Percentiles rank a stretch among this genome's conserved stretches.
Evolutionary conservation across 2,113 vertebrate genomes (phyloP).

Genomic region (Hippocampus barbouri): DNA sequence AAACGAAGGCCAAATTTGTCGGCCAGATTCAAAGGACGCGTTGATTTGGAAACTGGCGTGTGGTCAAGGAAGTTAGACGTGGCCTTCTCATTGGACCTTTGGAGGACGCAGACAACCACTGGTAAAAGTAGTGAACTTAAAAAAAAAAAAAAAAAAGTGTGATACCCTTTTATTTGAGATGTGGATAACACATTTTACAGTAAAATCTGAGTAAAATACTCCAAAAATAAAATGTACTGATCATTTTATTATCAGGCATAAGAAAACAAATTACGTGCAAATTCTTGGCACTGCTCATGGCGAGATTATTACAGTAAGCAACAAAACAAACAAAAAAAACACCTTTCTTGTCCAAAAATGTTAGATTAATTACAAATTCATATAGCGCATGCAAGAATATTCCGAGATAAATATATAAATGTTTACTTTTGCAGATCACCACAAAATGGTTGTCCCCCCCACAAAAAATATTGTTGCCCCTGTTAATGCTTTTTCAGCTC

Average conservation of each 20-base stretch:
- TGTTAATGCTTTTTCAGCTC: neutral
- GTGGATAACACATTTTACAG: neutral
- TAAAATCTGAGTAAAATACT: neutral
- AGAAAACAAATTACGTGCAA: neutral
- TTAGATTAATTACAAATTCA: slow-evolving; percentile 42
- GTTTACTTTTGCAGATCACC: neutral
- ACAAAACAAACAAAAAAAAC: slow-evolving; percentile 9
- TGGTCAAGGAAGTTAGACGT: too few relatives aligned
- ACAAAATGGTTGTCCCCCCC: neutral
- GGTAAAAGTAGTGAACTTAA: too few relatives aligned
- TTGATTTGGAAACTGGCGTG: too few relatives aligned
- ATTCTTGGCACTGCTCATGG: slow-evolving; percentile 34
- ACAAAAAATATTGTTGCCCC: neutral
- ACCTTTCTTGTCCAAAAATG: neutral
- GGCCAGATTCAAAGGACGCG: too few relatives aligned
- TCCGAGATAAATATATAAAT: slow-evolving; percentile 9
- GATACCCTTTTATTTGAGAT: neutral
- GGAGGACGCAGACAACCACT: too few relatives aligned
- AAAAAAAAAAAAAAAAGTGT: too few relatives aligned
- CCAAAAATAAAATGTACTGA: slow-evolving; percentile 1
- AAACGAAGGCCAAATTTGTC: too few relatives aligned
- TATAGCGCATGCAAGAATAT: slow-evolving; percentile 44
- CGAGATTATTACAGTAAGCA: slow-evolving; percentile 27
- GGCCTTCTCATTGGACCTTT: too few relatives aligned
- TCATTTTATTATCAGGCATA: slow-evolving; percentile 3